Evolutionary conservation across 2,888 invertebrate genomes (phyloP), one percentile per base, ranked within the genome.

Genomic region (Hyalella azteca): DNA sequence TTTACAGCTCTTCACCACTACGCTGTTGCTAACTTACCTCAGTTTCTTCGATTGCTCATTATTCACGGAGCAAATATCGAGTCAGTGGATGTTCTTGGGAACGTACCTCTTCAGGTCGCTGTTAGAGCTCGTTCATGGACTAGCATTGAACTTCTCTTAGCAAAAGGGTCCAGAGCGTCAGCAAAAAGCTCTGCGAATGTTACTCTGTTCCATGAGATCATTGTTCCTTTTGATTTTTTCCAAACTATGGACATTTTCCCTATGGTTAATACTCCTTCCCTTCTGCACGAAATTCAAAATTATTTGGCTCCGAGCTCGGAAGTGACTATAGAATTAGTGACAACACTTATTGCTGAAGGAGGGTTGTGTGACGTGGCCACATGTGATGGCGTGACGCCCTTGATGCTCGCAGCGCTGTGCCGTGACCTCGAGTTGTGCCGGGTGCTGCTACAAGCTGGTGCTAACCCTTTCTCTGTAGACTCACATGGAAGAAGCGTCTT

Each of bases 181-280:
- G 40, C 77, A 1, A 39, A 49, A 26, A 82, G 82, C 29, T 15
- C 39, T 39, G 66, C 26, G 26, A 77, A 80, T 13, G 81, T 79
- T 13, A 54, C 81, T 13, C 50, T 79, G 11, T 60, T 81, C 13
- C 84, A 81, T 48, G 82, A 84, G 19, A 78, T 79, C 9, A 26
- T 84, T 15, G 36, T 84, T 32, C 79, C 84, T 9, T 84, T 79
- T 79, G 84, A 84, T 49, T 84, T 81, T 45, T 84, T 79, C 78
- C 60, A 66, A 39, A 82, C 84, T 13, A 80, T 79, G 29, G 76
- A 84, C 41, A 75, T 84, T n/a, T 82, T 84, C 77, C 76, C 80
- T 0, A 81, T 50, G 32, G 80, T 84, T 13, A 81, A 82, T 49
- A 84, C 84, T 2, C 81, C 79, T 9, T 49, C 66, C 3, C 45